Base-by-base conservation (phyloP, 2,888 invertebrate genomes). In the Pseudococcus viburni region DNA sequence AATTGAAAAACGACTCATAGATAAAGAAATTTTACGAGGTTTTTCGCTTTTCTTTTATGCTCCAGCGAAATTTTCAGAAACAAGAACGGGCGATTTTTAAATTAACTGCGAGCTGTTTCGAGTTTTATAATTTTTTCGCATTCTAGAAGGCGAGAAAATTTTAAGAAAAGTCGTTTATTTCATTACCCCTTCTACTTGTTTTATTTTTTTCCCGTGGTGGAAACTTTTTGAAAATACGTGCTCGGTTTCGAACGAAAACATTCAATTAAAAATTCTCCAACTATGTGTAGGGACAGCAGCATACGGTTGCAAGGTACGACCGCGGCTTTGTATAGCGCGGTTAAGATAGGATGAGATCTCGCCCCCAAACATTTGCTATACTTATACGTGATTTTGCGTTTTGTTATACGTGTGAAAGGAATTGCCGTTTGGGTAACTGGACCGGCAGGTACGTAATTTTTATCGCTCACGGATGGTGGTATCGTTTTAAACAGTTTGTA, bases 381-480 rank as follows among this genome's bases (percentile, higher is more conserved):
- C 73, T 33, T 73, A 73, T 73, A 73, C 73, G 73, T 73, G 73
- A 73, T 73, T 73, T 73, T 73, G 33, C 73, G 73, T 73, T 73
- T 73, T 73, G 73, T 73, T 73, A 73, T 73, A 73, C 73, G 73
- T 73, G 73, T 73, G 73, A 73, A 73, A 73, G 73, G 73, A 73
- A 73, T 73, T 73, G 33, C 73, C 73, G 33, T 73, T 73, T 73
- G 73, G 33, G 17, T 33, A 73, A 73, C 73, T 73, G 73, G 73
- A 73, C 73, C 42, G 42, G 42, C 42, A 42, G 42, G 73, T 68
- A 55, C n/a, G 55, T 64, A 73, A 73, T 73, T 73, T 73, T 73
- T 73, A 73, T 73, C 73, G 73, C 73, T 73, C 73, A 73, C 26
- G 73, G 17, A 33, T 73, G 73, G 73, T 73, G 17, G 73, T 73